A percentile compares a stretch with the other conserved stretches of the same genome.
These are phyloP conservation scores for Myotis findleyi DNA, from an alignment of 2,797 vertebrate genomes.

Conservation along the genomic window DNA sequence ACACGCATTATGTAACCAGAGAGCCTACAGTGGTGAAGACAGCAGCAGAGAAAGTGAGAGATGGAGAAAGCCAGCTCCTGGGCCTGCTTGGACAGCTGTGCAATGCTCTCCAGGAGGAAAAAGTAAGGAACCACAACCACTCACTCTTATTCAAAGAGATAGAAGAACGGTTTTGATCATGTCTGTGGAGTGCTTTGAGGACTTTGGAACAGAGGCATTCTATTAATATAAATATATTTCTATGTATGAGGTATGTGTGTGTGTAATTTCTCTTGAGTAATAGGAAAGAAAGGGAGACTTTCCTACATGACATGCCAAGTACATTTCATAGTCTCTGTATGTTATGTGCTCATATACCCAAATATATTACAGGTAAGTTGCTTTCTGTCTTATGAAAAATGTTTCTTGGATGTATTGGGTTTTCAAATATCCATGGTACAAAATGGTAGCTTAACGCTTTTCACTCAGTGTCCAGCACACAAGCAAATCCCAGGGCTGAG, in stretches of 20 bases:
- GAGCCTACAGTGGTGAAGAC: not conserved
- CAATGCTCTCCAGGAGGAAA: not conserved
- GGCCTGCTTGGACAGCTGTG: not conserved
- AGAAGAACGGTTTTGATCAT: not conserved
- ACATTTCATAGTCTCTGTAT: conserved; percentile 51
- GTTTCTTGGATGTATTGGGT: not conserved
- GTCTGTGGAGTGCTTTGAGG: not conserved
- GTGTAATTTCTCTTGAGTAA: not conserved
- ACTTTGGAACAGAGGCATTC: conserved; percentile 20
- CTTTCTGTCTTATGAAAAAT: conserved; percentile 58
- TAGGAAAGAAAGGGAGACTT: not conserved
- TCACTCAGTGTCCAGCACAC: conserved; percentile 56
- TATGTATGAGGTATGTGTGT: not conserved
- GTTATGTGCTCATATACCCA: conserved; percentile 55
- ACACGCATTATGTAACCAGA: not conserved
- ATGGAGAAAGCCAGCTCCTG: not conserved
- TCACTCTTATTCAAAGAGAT: not conserved
- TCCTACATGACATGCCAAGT: not conserved
- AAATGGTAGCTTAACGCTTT: conserved; percentile 44
- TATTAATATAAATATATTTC: not conserved
- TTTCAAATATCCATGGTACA: conserved; percentile 68
- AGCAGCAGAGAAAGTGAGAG: not conserved
- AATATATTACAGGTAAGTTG: conserved; percentile 62
- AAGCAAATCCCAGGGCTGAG: conserved; percentile 64
- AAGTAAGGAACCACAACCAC: not conserved